phyloP scores from a whole-genome alignment of 2,797 vertebrate species.

The Acropternis orthonyx region DNA sequence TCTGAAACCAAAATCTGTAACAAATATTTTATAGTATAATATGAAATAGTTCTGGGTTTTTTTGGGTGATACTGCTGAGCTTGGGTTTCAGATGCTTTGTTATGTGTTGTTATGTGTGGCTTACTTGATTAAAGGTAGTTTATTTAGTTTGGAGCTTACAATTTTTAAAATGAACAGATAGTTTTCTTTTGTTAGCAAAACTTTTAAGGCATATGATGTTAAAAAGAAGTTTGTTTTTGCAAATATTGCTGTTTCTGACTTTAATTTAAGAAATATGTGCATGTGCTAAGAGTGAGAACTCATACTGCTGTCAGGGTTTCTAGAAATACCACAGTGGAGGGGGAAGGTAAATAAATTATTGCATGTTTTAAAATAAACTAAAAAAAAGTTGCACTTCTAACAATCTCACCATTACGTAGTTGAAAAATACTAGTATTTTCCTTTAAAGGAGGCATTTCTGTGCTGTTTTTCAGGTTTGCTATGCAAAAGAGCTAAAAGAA shows the following conservation, averaged over 20 bases:
- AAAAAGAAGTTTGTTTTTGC: background rate
- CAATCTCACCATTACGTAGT: background rate
- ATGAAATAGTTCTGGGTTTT: background rate
- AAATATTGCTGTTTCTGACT: background rate
- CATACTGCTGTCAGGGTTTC: background rate
- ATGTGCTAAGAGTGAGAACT: background rate
- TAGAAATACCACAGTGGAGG: background rate
- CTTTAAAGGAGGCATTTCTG: background rate
- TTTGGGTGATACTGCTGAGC: background rate
- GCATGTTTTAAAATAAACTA: background rate
- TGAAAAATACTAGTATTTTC: background rate
- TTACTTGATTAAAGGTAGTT: background rate
- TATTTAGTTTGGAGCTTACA: background rate
- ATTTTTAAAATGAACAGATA: background rate
- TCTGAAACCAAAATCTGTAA: background rate
- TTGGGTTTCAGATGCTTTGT: background rate
- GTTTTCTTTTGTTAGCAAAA: background rate
- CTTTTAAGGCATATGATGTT: background rate
- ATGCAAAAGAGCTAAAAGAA: constrained; percentile 98
- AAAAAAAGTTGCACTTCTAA: background rate
- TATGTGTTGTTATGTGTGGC: fast-evolving
- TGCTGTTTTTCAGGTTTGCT: constrained; percentile 87
- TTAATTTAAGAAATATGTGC: background rate
- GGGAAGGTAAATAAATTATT: background rate
- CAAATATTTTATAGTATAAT: background rate